These are phyloP conservation scores for Gymnopithys bicolor DNA, from an alignment of 2,797 vertebrate species.

Conservation along the genomic window DNA sequence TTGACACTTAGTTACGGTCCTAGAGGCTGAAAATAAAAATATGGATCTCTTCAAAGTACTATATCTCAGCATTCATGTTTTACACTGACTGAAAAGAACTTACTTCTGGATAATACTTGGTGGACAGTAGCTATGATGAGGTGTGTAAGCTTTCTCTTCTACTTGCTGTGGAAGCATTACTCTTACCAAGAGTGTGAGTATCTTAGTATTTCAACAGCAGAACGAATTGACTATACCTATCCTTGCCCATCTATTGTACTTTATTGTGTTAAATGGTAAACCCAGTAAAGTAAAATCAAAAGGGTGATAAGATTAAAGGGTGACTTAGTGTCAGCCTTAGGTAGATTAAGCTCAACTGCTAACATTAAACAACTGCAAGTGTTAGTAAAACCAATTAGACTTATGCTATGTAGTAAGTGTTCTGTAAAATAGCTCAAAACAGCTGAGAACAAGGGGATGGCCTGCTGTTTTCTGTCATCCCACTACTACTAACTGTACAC, in stretches of 20 bases:
- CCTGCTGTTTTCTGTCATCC: not conserved
- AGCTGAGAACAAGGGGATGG: not conserved
- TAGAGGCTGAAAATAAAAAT: not conserved
- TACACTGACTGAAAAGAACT: not conserved
- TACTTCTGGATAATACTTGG: not conserved
- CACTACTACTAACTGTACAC: not conserved
- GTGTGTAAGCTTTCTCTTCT: not conserved
- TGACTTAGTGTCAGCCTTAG: not conserved
- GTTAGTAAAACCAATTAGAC: not conserved
- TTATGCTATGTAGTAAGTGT: accelerated
- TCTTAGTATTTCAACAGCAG: not conserved
- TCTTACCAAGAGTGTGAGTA: not conserved
- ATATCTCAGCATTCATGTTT: not conserved
- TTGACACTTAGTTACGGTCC: not conserved
- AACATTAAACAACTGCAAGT: not conserved
- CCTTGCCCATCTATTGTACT: not conserved
- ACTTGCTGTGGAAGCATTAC: not conserved
- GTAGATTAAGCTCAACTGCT: accelerated
- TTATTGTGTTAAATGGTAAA: not conserved
- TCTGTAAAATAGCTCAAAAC: not conserved
- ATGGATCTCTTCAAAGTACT: not conserved
- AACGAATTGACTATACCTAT: not conserved
- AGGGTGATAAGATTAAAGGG: not conserved
- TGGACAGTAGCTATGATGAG: not conserved
- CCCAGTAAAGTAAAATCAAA: not conserved